These are phyloP conservation scores for Autographa gamma DNA, from an alignment of 2,888 invertebrate species.

Conservation along the genomic window DNA sequence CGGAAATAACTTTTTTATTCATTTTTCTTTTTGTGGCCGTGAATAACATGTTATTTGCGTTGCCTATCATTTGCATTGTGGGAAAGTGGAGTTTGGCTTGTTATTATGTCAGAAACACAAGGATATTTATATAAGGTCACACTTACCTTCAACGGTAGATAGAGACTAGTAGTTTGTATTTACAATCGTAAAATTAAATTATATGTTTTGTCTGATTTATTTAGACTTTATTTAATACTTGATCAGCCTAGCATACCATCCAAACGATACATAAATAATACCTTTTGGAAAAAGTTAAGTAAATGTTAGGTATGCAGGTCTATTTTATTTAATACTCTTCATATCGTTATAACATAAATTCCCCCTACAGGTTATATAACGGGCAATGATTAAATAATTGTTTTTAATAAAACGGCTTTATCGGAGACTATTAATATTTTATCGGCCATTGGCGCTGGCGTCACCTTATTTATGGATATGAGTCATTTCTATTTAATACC, in stretches of 20 bases:
- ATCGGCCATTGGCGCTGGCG: constrained; percentile 58
- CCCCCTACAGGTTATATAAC: constrained; percentile 35
- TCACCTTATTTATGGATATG: constrained; percentile 49
- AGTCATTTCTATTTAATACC: constrained; percentile 41
- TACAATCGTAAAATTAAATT: too few relatives aligned
- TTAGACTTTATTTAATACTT: too few relatives aligned
- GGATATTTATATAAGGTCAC: too few relatives aligned
- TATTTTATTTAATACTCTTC: not conserved
- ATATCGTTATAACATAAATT: constrained; percentile 2
- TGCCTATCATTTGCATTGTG: not conserved
- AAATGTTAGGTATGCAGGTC: not conserved
- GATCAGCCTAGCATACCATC: too few relatives aligned
- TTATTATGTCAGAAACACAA: too few relatives aligned
- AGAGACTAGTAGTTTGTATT: too few relatives aligned
- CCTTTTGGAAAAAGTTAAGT: not conserved
- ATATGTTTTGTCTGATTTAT: too few relatives aligned
- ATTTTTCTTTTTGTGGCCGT: not conserved
- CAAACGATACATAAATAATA: too few relatives aligned
- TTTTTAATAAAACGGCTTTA: constrained; percentile 67
- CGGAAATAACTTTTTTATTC: not conserved
- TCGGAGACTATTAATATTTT: constrained; percentile 62
- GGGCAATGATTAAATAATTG: constrained; percentile 60
- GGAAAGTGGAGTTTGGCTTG: not conserved
- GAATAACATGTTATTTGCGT: not conserved
- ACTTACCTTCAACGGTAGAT: too few relatives aligned